A percentile compares a stretch with the other conserved stretches of the same genome.
Evolutionary conservation across 2,888 invertebrate species (phyloP).

Genomic region (Trachelus stipa): DNA sequence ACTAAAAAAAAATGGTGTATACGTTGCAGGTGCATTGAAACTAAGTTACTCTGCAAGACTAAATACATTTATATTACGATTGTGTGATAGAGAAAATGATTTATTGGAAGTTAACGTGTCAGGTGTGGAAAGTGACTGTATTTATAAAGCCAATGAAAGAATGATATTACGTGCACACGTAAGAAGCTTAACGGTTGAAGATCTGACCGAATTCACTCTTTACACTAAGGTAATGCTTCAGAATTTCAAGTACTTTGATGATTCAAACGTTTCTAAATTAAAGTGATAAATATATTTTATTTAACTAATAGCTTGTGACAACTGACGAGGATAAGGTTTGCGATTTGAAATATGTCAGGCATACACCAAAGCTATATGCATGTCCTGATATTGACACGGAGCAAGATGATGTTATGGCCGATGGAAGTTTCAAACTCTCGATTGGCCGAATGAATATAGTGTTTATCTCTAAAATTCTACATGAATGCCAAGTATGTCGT

Average conservation of each 20-base stretch:
- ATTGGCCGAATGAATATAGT: slow-evolving; percentile 80
- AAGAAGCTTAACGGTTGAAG: slow-evolving; percentile 77
- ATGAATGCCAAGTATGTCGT: slow-evolving; percentile 73
- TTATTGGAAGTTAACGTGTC: slow-evolving; percentile 75
- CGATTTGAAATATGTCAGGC: slow-evolving; percentile 81
- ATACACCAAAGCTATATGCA: slow-evolving; percentile 71
- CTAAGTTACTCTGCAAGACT: slow-evolving; percentile 72
- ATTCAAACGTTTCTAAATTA: background rate
- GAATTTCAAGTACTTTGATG: background rate
- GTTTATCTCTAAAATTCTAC: slow-evolving; percentile 74
- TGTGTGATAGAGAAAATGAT: slow-evolving; percentile 79
- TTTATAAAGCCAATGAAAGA: slow-evolving; percentile 82
- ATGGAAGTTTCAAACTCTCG: slow-evolving; percentile 78
- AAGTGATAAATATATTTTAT: slow-evolving; percentile 3
- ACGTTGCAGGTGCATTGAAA: slow-evolving; percentile 68
- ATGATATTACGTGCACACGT: slow-evolving; percentile 79
- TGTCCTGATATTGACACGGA: slow-evolving; percentile 68
- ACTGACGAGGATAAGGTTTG: slow-evolving; percentile 85
- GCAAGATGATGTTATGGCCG: slow-evolving; percentile 70
- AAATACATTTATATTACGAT: slow-evolving; percentile 73
- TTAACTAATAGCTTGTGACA: slow-evolving; percentile 73
- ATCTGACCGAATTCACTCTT: slow-evolving; percentile 78
- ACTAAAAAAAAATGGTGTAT: background rate
- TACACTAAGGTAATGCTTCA: slow-evolving; percentile 75
- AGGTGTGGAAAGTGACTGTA: slow-evolving; percentile 80